phyloP scores from a whole-genome alignment of 2,888 invertebrate genomes.

The Diploptera punctata region DNA sequence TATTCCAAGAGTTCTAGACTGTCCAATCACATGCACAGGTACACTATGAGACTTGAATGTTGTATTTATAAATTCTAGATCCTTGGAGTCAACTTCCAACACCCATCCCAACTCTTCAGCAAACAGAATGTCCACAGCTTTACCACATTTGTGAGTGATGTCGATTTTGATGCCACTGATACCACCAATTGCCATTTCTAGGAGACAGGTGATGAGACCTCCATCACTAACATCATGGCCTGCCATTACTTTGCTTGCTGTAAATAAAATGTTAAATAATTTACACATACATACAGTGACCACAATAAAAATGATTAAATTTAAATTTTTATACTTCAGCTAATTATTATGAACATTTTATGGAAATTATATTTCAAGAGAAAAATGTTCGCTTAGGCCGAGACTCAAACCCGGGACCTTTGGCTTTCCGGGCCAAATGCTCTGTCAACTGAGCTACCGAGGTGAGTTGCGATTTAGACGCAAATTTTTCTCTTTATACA shows the following conservation, averaged over 20 bases:
- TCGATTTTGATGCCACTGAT: slow-evolving; percentile 78
- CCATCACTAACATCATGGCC: slow-evolving; percentile 99
- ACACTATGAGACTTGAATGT: slow-evolving; percentile 68
- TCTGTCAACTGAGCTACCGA: too few relatives aligned
- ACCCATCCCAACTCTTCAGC: slow-evolving; percentile 89
- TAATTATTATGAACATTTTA: too few relatives aligned
- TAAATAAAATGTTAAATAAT: slow-evolving; percentile 37
- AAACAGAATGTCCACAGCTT: slow-evolving; percentile 73
- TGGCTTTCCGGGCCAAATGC: too few relatives aligned
- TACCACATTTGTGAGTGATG: slow-evolving; percentile 61
- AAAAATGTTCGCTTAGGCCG: too few relatives aligned
- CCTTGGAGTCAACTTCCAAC: slow-evolving; percentile 68
- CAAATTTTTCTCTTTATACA: too few relatives aligned
- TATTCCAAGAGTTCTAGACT: slow-evolving; percentile 70
- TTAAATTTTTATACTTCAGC: too few relatives aligned
- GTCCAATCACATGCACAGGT: slow-evolving; percentile 72
- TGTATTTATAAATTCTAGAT: slow-evolving; percentile 64
- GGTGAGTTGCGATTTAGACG: too few relatives aligned
- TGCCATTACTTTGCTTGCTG: slow-evolving; percentile 73
- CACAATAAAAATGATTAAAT: too few relatives aligned
- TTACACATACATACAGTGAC: slow-evolving; percentile 33
- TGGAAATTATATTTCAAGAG: too few relatives aligned
- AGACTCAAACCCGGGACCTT: too few relatives aligned
- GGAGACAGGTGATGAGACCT: slow-evolving; percentile 84
- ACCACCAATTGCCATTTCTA: slow-evolving; percentile 98